Conservation (phyloP, 1,140 invertebrate genomes). For the Trinorchestia longiramus region DNA sequence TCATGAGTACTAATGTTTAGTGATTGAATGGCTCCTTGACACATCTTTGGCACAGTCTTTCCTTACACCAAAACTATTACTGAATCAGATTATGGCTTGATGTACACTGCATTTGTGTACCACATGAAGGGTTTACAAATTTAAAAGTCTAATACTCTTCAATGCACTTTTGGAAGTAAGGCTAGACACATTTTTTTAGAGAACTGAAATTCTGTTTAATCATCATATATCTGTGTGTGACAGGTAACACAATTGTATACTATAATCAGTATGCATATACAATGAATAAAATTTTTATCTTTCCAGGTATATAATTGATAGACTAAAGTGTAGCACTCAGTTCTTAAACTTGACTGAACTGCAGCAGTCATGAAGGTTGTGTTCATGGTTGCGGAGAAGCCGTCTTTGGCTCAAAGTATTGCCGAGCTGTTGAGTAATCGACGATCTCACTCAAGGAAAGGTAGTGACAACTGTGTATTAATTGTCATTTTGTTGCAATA, state of each 20-base stretch:
- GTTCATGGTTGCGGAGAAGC: conserved; percentile 99
- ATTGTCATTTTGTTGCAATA: neutral
- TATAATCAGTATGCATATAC: neutral
- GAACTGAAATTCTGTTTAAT: too few relatives aligned
- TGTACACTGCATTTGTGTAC: too few relatives aligned
- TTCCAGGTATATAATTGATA: neutral
- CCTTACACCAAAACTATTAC: too few relatives aligned
- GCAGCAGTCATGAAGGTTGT: conserved; percentile 82
- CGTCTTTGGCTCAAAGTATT: conserved; percentile 93
- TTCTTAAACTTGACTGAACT: neutral
- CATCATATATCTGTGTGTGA: too few relatives aligned
- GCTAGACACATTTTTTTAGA: too few relatives aligned
- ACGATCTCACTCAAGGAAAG: conserved; percentile 85
- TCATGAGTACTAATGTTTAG: too few relatives aligned
- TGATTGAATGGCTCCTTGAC: too few relatives aligned
- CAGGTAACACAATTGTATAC: neutral
- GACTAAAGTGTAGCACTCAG: neutral
- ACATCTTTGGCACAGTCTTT: too few relatives aligned
- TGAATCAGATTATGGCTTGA: too few relatives aligned
- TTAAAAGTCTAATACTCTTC: too few relatives aligned
- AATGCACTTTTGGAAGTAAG: too few relatives aligned
- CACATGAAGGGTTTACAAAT: too few relatives aligned
- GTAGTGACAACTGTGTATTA: conserved; percentile 71
- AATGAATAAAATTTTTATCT: neutral
- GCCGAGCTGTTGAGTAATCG: conserved; percentile 95